These are phyloP conservation scores for Abramis brama DNA, from an alignment of 2,113 vertebrate species.

Conservation along the genomic window DNA sequence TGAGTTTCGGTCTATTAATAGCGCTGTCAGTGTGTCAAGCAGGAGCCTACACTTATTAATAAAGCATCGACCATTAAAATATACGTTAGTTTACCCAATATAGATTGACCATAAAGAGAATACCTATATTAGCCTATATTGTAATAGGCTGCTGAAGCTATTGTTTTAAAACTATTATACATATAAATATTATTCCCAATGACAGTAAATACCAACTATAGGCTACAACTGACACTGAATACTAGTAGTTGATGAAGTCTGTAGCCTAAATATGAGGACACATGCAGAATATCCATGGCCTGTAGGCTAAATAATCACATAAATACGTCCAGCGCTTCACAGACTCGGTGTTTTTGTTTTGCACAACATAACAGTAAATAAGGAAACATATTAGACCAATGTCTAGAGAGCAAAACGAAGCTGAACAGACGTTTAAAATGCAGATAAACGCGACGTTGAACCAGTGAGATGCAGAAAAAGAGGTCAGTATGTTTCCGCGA, in stretches of 20 bases:
- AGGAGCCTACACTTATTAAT: background rate
- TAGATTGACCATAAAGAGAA: background rate
- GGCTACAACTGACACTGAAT: background rate
- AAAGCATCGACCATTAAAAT: background rate
- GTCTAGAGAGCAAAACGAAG: background rate
- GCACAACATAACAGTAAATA: background rate
- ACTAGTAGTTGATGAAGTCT: background rate
- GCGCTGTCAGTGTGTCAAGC: background rate
- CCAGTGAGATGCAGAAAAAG: constrained; percentile 46
- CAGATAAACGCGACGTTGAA: background rate
- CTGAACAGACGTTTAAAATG: background rate
- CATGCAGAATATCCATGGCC: constrained; percentile 18
- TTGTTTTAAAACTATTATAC: background rate
- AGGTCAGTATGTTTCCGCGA: constrained; percentile 65
- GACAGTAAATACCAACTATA: background rate
- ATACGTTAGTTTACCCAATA: background rate
- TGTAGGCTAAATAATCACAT: constrained; percentile 8
- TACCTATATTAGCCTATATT: background rate
- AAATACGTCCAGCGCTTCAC: background rate
- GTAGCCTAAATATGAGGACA: background rate
- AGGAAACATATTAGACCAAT: background rate
- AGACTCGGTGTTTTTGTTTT: background rate
- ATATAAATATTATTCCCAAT: background rate
- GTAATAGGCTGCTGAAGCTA: background rate
- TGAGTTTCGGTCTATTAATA: background rate